Percentiles rank a stretch among this genome's conserved stretches.
Evolutionary conservation across 2,888 invertebrate genomes (phyloP).

Genomic region (Cybosia mesomella): DNA sequence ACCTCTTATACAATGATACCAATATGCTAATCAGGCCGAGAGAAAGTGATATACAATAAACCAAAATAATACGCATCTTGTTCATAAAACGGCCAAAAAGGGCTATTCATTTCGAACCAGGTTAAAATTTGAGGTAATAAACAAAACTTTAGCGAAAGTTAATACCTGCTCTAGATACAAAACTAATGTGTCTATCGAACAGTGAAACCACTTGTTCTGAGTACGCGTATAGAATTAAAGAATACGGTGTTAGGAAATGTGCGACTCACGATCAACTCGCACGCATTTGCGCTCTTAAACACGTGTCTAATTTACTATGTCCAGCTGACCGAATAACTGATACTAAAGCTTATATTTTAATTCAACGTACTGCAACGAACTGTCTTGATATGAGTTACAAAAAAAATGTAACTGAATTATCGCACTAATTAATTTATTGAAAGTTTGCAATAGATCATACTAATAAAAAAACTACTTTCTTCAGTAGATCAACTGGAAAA

Average conservation of each 20-base stretch:
- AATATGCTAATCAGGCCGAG: neutral
- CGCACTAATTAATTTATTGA: neutral
- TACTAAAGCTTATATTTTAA: constrained; percentile 10
- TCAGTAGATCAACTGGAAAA: neutral
- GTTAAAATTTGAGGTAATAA: constrained; percentile 38
- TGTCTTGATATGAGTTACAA: neutral
- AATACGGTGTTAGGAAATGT: constrained; percentile 41
- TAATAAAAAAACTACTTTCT: neutral
- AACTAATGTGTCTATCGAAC: constrained; percentile 73
- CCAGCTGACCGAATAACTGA: constrained; percentile 22
- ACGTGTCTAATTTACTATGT: constrained; percentile 50
- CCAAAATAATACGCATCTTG: constrained; percentile 24
- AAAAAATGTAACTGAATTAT: neutral
- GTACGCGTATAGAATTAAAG: constrained; percentile 67
- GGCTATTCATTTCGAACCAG: constrained; percentile 31
- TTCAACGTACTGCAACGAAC: constrained; percentile 12
- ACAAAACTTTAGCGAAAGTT: constrained; percentile 69
- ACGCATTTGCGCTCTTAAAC: constrained; percentile 46
- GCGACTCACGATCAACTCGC: constrained; percentile 50
- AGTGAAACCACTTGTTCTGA: constrained; percentile 72
- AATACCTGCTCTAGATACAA: constrained; percentile 70
- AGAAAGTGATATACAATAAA: constrained; percentile 46
- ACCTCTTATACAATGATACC: neutral
- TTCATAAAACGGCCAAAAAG: constrained; percentile 42
- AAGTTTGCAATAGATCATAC: neutral